Evolutionary conservation across 2,888 invertebrate species (phyloP).

Genomic region (Serrognathus titanus): DNA sequence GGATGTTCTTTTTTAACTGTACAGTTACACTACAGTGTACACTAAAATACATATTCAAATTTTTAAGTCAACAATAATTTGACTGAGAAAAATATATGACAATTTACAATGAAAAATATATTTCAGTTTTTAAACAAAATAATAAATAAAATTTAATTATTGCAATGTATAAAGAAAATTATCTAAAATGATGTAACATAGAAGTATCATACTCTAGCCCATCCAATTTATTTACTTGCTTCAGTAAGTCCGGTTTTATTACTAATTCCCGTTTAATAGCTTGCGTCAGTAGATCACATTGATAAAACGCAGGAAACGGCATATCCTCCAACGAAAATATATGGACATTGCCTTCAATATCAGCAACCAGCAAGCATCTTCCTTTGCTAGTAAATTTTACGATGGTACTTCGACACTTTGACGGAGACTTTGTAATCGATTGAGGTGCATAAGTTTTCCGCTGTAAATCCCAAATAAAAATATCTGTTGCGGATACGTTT

Average conservation of each 20-base stretch:
- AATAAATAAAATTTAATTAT: no score
- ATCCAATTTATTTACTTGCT: slow-evolving; percentile 59
- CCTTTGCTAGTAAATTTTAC: slow-evolving; percentile 65
- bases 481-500: slow-evolving; percentile 60
- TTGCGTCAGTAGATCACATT: slow-evolving; percentile 59
- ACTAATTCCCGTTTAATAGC: slow-evolving; percentile 62
- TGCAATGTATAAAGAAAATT: no score
- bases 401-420: slow-evolving; percentile 51
- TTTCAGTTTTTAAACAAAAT: no score
- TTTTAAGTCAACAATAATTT: no score
- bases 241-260: slow-evolving; percentile 60
- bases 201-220: slow-evolving; percentile 21
- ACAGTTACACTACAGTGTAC: no score
- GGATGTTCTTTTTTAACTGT: no score
- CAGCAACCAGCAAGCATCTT: slow-evolving; percentile 66
- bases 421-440: slow-evolving; percentile 55
- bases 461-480: slow-evolving; percentile 77
- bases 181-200: neutral
- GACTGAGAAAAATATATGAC: no score
- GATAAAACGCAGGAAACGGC: slow-evolving; percentile 70
- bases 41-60: no score
- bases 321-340: slow-evolving; percentile 71
- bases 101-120: no score
- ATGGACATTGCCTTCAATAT: slow-evolving; percentile 63
- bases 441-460: slow-evolving; percentile 68